Base-by-base conservation (phyloP, 2,113 vertebrate genomes). In the Trachemys scripta region DNA sequence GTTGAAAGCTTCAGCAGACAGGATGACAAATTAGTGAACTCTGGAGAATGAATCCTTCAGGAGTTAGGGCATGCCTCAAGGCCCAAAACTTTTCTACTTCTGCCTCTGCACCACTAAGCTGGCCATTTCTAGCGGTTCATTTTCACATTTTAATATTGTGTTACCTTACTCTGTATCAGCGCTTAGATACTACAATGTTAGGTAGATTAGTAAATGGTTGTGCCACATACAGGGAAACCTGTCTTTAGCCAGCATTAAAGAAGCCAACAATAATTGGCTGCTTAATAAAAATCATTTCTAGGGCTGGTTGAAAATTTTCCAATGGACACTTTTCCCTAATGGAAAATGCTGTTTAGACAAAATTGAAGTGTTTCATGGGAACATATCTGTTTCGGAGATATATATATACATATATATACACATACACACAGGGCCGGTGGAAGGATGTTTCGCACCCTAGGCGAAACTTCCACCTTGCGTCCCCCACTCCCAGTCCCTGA, bases 201-300 rank as follows among this genome's bases (percentile, higher is more conserved):
- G 51, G 14, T 14, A 90, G 25, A 54, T 65, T 8, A 76, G 13
- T 50, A n/a, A 72, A 24, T 2, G 80, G 1, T 20, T 69, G 16
- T 29, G 19, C 22, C 17, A 65, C 53, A 9, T 3, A 38, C 2
- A 27, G 8, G 29, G 5, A 79, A 57, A 93, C n/a, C 54, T 1
- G 4, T 50, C n/a, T 3, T 19, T 79, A n/a, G 35, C 62, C 29
- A 9, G 31, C 62, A n/a, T 31, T n/a, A 69, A 69, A 69, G 35
- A 5, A 69, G 1, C 1, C 8, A 72, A 56, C 7, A 50, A 1
- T 3, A 25, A 50, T 53, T 7, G 3, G 2, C 1, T 1, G 1
- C 0, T 4, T 4, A 19, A 47, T 16, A 9, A 29, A 1, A 56
- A 4, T 6, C 1, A 11, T 42, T 24, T 49, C 8, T 35, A 57